These are phyloP conservation scores for Cephus nigrinus DNA, from an alignment of 2,888 invertebrate genomes.

Conservation along the genomic window DNA sequence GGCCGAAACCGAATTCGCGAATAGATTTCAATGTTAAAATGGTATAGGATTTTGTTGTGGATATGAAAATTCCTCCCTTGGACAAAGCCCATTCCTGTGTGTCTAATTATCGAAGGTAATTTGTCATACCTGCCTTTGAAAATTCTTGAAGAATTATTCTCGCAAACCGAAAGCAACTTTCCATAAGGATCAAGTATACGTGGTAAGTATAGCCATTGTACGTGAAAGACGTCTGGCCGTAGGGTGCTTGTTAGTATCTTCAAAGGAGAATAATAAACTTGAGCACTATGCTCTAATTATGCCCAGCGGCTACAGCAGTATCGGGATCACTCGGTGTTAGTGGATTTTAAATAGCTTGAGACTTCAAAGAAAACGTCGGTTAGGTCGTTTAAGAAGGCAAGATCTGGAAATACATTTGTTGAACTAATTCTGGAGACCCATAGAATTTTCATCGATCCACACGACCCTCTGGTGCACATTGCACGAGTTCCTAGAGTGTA, in stretches of 20 bases:
- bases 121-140: neutral
- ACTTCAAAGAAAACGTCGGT: neutral
- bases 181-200: neutral
- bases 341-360: conserved; percentile 36
- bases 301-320: conserved; percentile 34
- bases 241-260: conserved; percentile 41
- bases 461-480: neutral
- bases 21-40: neutral
- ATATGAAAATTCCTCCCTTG: neutral
- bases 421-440: neutral
- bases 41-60: neutral
- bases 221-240: conserved; percentile 17
- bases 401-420: neutral
- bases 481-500: too few relatives aligned
- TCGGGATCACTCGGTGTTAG: conserved; percentile 13
- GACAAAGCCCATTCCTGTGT: too few relatives aligned
- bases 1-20: neutral
- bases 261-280: conserved; percentile 53
- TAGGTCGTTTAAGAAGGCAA: neutral
- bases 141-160: neutral
- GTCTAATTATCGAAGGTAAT: neutral
- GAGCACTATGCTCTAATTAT: conserved; percentile 45
- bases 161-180: neutral
- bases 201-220: neutral
- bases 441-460: too few relatives aligned